Conservation (phyloP, 2,797 vertebrate genomes). For the Enteromius radiatus region DNA sequence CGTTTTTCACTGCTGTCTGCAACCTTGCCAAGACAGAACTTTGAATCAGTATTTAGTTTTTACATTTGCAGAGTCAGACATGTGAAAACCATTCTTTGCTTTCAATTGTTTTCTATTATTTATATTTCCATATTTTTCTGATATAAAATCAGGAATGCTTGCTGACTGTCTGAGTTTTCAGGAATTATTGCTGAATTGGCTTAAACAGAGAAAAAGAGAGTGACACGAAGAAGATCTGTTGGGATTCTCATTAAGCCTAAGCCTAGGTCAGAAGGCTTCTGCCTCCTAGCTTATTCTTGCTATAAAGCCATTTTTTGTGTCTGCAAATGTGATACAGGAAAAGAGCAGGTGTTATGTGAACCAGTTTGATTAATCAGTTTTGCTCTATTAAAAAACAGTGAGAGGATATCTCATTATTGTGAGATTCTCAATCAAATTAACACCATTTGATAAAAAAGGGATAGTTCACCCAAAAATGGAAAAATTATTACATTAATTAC, state of each 20-base stretch:
- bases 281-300: neutral
- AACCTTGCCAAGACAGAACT: neutral
- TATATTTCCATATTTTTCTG: too few relatives aligned
- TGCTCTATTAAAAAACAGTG: neutral
- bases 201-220: neutral
- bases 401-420: neutral
- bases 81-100: neutral
- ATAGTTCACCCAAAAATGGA: neutral
- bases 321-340: neutral
- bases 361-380: neutral
- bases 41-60: neutral
- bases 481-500: neutral
- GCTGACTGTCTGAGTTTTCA: neutral
- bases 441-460: neutral
- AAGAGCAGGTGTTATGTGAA: neutral
- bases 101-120: too few relatives aligned
- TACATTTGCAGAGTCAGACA: neutral
- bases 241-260: neutral
- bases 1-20: neutral
- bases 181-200: neutral
- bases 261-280: neutral
- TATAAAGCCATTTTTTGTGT: neutral
- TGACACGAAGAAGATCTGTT: neutral
- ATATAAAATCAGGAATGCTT: neutral
- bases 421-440: neutral